Conservation (phyloP, 2,888 invertebrate species). For the Trichopria drosophilae region DNA sequence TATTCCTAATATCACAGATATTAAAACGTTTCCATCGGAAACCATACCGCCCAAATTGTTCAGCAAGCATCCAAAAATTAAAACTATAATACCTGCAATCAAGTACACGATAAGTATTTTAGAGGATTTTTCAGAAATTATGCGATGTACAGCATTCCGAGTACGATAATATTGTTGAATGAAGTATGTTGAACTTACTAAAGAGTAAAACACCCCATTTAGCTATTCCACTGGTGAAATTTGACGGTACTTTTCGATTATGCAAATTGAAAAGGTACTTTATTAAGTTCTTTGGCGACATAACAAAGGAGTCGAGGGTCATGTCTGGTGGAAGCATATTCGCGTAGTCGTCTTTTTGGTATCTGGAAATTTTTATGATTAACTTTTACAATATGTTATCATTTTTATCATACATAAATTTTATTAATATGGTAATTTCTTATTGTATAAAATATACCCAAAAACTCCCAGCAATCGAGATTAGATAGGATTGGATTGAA, state of each 20-base stretch:
- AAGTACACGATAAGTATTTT: too few species aligned
- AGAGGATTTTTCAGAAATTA: neutral
- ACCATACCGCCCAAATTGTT: constrained; percentile 50
- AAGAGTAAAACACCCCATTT: constrained; percentile 65
- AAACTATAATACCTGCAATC: constrained; percentile 62
- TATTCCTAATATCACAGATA: constrained; percentile 42
- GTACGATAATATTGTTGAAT: neutral
- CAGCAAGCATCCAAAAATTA: constrained; percentile 61
- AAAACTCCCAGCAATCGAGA: too few species aligned
- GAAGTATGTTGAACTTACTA: constrained; percentile 58
- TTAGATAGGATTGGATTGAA: too few species aligned
- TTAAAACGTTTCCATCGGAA: constrained; percentile 47
- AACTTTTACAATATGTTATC: neutral
- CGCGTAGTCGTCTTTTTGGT: constrained; percentile 38
- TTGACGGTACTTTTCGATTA: constrained; percentile 69
- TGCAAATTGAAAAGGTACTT: constrained; percentile 74
- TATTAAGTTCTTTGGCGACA: constrained; percentile 45
- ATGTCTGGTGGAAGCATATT: constrained; percentile 36
- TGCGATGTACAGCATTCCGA: neutral
- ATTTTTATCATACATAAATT: constrained; percentile 1
- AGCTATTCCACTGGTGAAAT: constrained; percentile 67
- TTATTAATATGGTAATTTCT: neutral
- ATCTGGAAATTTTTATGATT: constrained; percentile 28
- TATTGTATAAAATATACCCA: constrained; percentile 1
- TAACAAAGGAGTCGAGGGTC: constrained; percentile 40